These are phyloP conservation scores for Pachypanchax playfairii DNA, from an alignment of 2,113 vertebrate genomes.

Conservation along the genomic window DNA sequence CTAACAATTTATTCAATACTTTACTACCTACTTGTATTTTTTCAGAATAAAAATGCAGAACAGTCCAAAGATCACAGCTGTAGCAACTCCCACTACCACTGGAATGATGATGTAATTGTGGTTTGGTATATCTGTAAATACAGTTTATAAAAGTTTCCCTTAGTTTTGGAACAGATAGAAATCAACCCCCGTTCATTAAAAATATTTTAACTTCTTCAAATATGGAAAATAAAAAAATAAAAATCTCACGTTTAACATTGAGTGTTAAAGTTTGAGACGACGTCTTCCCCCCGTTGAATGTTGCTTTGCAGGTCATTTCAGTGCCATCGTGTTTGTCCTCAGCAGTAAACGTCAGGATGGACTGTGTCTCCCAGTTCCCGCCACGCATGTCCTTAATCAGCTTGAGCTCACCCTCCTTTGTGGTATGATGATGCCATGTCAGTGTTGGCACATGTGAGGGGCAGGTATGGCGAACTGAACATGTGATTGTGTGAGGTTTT, in stretches of 20 bases:
- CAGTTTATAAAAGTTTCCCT: background rate
- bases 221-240: background rate
- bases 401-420: fast-evolving
- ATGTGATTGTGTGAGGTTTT: constrained; percentile 38
- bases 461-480: constrained; percentile 66
- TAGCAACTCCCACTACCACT: constrained; percentile 26
- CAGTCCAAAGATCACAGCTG: constrained; percentile 47
- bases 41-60: constrained; percentile 63
- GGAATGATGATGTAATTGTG: constrained; percentile 70
- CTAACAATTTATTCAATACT: background rate
- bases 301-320: constrained; percentile 47
- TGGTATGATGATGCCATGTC: constrained; percentile 45
- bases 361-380: constrained; percentile 63
- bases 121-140: constrained; percentile 45
- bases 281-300: background rate
- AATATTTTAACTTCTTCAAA: background rate
- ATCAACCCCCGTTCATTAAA: background rate
- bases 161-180: background rate
- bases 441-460: constrained; percentile 45
- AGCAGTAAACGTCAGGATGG: constrained; percentile 51
- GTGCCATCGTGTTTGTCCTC: constrained; percentile 48
- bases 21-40: constrained; percentile 71
- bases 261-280: background rate
- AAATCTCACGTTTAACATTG: constrained; percentile 71
- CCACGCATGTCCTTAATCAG: constrained; percentile 7